phyloP scores from a whole-genome alignment of 92 coral and sea anemone species.

The Phymanthus crucifer region DNA sequence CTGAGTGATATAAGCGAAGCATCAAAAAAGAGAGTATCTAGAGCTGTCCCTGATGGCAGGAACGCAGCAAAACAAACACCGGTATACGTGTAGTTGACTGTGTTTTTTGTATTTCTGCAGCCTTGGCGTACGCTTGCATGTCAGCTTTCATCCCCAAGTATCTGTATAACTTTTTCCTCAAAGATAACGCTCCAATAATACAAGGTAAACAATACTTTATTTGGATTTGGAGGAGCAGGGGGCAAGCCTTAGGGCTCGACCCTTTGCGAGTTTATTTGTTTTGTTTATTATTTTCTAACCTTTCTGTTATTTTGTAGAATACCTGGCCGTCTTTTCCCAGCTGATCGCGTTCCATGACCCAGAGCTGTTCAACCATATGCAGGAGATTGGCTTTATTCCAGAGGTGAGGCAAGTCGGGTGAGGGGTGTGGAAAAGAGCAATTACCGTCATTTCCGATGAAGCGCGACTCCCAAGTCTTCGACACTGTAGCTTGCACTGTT shows the following conservation, averaged over 20 bases:
- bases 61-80: too few species aligned
- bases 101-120: constrained; percentile 36
- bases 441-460: too few species aligned
- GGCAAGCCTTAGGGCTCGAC: not conserved
- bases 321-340: constrained; percentile 97
- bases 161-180: constrained; percentile 86
- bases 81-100: not conserved
- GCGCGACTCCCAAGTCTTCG: too few species aligned
- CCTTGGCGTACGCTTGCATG: constrained; percentile 82
- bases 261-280: not conserved
- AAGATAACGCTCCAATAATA: constrained; percentile 94
- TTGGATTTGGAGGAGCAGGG: too few species aligned
- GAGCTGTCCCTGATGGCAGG: too few species aligned
- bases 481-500: too few species aligned
- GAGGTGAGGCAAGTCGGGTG: constrained; percentile 62
- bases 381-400: constrained; percentile 92
- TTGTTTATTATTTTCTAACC: not conserved
- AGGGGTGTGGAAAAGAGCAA: too few species aligned
- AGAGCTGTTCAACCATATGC: constrained; percentile 88
- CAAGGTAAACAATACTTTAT: constrained; percentile 59
- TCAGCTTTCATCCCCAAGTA: constrained; percentile 92
- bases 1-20: too few species aligned
- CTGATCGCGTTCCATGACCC: constrained; percentile 98
- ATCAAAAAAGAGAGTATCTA: too few species aligned
- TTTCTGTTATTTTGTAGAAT: constrained; percentile 52